Conservation (phyloP, 2,888 invertebrate species). For the Acleris holmiana region DNA sequence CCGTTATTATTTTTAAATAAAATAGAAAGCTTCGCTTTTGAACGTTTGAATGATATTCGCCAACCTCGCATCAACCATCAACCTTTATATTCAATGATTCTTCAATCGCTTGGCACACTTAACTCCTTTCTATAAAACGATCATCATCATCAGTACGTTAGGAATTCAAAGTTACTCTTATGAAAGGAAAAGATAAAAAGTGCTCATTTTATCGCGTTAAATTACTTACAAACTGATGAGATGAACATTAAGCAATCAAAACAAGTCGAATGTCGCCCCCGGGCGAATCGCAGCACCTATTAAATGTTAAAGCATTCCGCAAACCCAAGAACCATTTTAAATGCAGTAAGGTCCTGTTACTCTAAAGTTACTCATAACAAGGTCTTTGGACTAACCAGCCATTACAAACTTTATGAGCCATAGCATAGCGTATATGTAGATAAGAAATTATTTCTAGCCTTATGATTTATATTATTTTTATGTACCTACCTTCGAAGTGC, state of each 20-base stretch:
- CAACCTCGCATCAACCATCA: conserved; percentile 29
- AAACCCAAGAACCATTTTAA: conserved; percentile 10
- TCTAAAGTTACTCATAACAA: conserved; percentile 11
- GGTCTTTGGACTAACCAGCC: conserved; percentile 6
- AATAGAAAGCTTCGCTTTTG: conserved; percentile 28
- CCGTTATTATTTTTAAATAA: conserved; percentile 18
- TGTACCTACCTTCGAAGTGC: background rate
- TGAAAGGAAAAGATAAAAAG: conserved; percentile 3
- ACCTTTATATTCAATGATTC: conserved; percentile 34
- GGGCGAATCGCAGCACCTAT: conserved; percentile 12
- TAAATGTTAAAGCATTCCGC: conserved; percentile 13
- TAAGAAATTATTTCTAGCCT: conserved; percentile 5
- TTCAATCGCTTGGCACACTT: conserved; percentile 33
- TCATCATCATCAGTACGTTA: conserved; percentile 25
- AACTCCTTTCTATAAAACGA: conserved; percentile 36
- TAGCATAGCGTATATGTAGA: conserved; percentile 10
- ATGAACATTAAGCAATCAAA: conserved; percentile 10
- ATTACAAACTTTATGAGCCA: conserved; percentile 22
- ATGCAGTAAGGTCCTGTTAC: conserved; percentile 21
- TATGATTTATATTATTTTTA: background rate
- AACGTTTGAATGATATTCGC: conserved; percentile 28
- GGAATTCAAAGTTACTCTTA: conserved; percentile 25
- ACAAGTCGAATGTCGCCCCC: conserved; percentile 11
- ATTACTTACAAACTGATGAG: no score
- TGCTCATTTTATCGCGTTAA: no score